These are phyloP conservation scores for Lepidurus packardi DNA, from an alignment of 1,140 invertebrate genomes.

Conservation along the genomic window DNA sequence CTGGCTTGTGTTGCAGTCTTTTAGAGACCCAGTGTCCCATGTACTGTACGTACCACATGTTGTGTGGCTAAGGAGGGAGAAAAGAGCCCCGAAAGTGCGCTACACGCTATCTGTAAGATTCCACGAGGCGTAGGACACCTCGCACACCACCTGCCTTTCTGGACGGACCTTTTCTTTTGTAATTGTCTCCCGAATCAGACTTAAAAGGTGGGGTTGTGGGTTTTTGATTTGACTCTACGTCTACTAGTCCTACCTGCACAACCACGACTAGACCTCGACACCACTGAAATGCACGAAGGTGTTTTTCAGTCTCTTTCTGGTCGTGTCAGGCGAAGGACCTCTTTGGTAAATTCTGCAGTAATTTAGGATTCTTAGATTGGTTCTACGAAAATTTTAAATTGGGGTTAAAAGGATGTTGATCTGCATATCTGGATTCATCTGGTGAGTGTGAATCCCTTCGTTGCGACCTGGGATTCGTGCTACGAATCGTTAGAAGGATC, in stretches of 20 bases:
- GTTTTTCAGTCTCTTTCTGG: too few species aligned
- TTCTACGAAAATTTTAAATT: neutral
- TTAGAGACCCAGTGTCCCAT: neutral
- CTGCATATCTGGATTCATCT: neutral
- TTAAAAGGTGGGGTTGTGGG: neutral
- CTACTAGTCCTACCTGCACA: too few species aligned
- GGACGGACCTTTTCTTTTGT: neutral
- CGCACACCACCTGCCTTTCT: conserved; percentile 8
- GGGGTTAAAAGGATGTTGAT: neutral
- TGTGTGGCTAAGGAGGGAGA: neutral
- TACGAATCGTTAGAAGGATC: neutral
- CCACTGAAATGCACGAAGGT: too few species aligned
- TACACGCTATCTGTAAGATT: neutral
- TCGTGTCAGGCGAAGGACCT: neutral
- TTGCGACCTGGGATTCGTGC: neutral
- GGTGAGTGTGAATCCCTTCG: neutral
- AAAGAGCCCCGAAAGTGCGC: neutral
- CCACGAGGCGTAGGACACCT: neutral
- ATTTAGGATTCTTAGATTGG: neutral
- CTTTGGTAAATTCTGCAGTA: neutral
- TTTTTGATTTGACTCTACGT: too few species aligned
- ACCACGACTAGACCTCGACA: too few species aligned
- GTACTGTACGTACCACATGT: neutral
- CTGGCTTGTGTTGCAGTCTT: neutral
- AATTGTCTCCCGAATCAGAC: neutral